These are phyloP conservation scores for Forbesichthys agassizii DNA, from an alignment of 2,113 vertebrate species.

Conservation along the genomic window DNA sequence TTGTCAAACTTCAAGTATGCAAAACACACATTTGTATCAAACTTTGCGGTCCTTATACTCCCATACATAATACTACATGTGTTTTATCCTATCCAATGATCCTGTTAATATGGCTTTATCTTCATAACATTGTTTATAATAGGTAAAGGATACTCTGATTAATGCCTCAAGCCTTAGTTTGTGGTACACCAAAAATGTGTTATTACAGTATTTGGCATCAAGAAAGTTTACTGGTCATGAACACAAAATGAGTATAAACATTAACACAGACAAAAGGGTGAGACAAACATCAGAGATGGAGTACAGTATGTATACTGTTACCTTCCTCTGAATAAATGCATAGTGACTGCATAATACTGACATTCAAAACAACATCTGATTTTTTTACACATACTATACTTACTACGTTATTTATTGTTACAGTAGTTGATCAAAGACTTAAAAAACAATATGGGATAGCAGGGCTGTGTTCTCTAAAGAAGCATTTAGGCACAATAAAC, in stretches of 20 bases:
- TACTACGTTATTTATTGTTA: conserved; percentile 26
- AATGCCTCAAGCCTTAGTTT: background rate
- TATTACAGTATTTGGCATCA: conserved; percentile 25
- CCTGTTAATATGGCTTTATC: conserved; percentile 57
- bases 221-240: conserved; percentile 33
- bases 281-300: conserved; percentile 18
- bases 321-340: conserved; percentile 15
- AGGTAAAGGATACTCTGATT: conserved; percentile 7
- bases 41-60: conserved; percentile 36
- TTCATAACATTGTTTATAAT: conserved; percentile 35
- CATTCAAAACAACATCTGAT: conserved; percentile 37
- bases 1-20: conserved; percentile 79
- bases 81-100: conserved; percentile 24
- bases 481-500: conserved; percentile 54
- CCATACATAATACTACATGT: conserved; percentile 36
- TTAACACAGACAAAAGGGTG: conserved; percentile 12
- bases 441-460: conserved; percentile 39
- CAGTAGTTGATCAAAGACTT: conserved; percentile 39
- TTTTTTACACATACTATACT: conserved; percentile 22
- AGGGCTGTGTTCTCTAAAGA: conserved; percentile 62
- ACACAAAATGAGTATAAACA: conserved; percentile 26
- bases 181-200: conserved; percentile 25
- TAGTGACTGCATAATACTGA: conserved; percentile 59
- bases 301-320: conserved; percentile 25
- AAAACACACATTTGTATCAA: conserved; percentile 68